Conservation (phyloP, 2,888 invertebrate genomes). For the Sthenelais limicola region DNA sequence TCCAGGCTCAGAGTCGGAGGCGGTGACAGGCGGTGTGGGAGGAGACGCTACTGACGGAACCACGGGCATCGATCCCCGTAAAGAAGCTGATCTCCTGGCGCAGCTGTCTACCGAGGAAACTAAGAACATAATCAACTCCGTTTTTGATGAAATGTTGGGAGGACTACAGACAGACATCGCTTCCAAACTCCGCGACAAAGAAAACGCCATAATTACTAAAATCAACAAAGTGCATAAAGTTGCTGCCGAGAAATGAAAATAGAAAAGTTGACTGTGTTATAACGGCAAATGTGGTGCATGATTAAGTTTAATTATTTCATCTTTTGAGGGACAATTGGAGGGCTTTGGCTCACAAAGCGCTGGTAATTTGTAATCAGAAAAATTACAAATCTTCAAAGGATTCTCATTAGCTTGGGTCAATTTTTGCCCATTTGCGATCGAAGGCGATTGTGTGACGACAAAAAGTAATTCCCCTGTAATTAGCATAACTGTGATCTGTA, state of each 20-base stretch:
- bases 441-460: no score
- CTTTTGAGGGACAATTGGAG: no score
- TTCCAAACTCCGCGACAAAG: slow-evolving; percentile 63
- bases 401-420: no score
- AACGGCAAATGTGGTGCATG: no score
- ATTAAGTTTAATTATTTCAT: no score
- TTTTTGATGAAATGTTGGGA: slow-evolving; percentile 63
- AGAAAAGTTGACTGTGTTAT: no score
- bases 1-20: slow-evolving; percentile 24
- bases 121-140: slow-evolving; percentile 62
- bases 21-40: not conserved
- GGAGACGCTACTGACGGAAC: slow-evolving; percentile 9
- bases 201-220: slow-evolving; percentile 60
- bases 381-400: no score
- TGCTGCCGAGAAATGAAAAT: slow-evolving; percentile 44
- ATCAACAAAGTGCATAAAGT: slow-evolving; percentile 68
- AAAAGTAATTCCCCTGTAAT: no score
- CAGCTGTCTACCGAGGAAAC: slow-evolving; percentile 64
- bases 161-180: slow-evolving; percentile 64
- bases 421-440: no score
- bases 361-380: no score
- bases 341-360: no score
- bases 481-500: no score
- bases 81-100: slow-evolving; percentile 56
- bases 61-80: slow-evolving; percentile 11